Evolutionary conservation across 2,797 vertebrate species (phyloP).

Genomic region (Zenarchopterus dispar): DNA sequence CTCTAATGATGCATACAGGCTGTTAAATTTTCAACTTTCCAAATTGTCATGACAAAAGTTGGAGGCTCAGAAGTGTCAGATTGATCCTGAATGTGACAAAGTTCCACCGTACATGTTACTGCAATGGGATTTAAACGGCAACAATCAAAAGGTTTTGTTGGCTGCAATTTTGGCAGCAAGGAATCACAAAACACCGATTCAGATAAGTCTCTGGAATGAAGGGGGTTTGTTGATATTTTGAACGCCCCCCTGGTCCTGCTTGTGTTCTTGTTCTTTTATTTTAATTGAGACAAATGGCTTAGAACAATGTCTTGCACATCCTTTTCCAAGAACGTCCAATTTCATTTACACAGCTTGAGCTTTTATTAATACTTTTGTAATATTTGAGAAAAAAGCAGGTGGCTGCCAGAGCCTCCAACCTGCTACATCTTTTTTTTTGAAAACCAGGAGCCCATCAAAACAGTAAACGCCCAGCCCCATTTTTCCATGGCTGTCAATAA

Average conservation of each 20-base stretch:
- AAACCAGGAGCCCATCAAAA: conserved; percentile 26
- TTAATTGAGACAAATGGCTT: conserved; percentile 53
- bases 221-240: conserved; percentile 49
- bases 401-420: conserved; percentile 21
- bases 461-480: conserved; percentile 5
- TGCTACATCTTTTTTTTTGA: conserved; percentile 26
- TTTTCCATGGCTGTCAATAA: conserved; percentile 61
- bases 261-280: conserved; percentile 23
- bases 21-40: no score
- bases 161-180: conserved; percentile 70
- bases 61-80: no score
- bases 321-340: conserved; percentile 38
- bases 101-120: conserved; percentile 62
- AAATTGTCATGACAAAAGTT: no score
- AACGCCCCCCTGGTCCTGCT: conserved; percentile 40
- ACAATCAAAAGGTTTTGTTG: conserved; percentile 64
- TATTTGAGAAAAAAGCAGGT: conserved; percentile 54
- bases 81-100: no score
- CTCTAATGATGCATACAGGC: no score
- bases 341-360: conserved; percentile 32
- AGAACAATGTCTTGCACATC: conserved; percentile 36
- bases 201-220: conserved; percentile 54
- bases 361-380: conserved; percentile 49
- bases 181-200: conserved; percentile 54
- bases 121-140: conserved; percentile 70